phyloP scores from a whole-genome alignment of 2,888 invertebrate species.

The Panopea generosa region DNA sequence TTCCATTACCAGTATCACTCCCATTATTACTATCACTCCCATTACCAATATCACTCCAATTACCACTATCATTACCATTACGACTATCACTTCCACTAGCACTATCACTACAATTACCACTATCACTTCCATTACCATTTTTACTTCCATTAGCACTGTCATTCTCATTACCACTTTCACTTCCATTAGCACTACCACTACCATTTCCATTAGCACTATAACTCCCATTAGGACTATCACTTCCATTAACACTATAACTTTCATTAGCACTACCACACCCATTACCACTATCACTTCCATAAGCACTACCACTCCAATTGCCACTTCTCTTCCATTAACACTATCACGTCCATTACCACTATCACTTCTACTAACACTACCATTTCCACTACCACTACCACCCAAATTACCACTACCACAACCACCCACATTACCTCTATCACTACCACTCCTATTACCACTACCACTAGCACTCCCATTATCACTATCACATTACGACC shows the following conservation, averaged over 20 bases:
- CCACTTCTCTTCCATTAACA: background rate
- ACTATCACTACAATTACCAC: background rate
- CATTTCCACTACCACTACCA: background rate
- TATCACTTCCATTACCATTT: slow-evolving; percentile 1
- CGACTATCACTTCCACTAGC: slow-evolving; percentile 4
- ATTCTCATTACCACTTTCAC: background rate
- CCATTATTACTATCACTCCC: background rate
- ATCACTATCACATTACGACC: background rate
- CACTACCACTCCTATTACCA: background rate
- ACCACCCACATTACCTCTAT: background rate
- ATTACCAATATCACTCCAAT: slow-evolving; percentile 3
- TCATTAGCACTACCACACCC: background rate
- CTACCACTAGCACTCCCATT: background rate
- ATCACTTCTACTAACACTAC: background rate
- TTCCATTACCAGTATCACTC: background rate
- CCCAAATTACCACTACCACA: background rate
- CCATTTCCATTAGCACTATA: background rate
- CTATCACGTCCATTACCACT: background rate
- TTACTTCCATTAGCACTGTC: slow-evolving; percentile 7
- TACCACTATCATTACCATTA: background rate
- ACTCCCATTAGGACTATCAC: background rate
- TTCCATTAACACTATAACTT: background rate
- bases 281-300: background rate
- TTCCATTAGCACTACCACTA: background rate
- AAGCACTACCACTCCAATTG: background rate